Evolutionary conservation across 2,113 vertebrate genomes (phyloP), one percentile per base, ranked within the genome.

Genomic region (Numenius arquata): DNA sequence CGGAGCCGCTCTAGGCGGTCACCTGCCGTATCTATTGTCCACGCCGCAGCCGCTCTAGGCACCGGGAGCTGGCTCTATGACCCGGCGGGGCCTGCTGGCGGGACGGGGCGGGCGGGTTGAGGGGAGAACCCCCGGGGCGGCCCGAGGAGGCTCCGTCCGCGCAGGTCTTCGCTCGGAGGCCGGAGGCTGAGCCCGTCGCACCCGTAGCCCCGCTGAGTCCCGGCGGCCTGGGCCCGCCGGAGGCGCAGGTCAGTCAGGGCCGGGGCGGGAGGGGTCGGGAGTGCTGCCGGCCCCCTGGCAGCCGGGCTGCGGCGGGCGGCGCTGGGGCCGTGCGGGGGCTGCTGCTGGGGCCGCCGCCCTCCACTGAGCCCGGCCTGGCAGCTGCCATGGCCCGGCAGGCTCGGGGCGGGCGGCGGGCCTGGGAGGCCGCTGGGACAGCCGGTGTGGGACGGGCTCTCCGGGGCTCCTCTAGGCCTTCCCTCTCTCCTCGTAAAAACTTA

Each of bases 231-330:
- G 53, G 48, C 58, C 38, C 32, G n/a, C 66, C 30, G 11, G 68
- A 34, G 34, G 62, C 22, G 14, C 83, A 92, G 96, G 97, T 96
- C 50, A 87, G 97, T 92, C 18, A 12, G 45, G 8, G 62, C 21
- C 21, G 66, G 55, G 55, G 34, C 15, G 68, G 68, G 72, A 12
- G n/a, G 5, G 6, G 10, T 26, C 6, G 32, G 25, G 20, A 12
- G 25, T 19, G 41, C 32, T 12, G n/a, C 34, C 8, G 32, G 36
- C 29, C 15, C 45, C 11, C 8, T 3, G 25, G 26, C 5, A 7
- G 29, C 12, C 9, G 34, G 23, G 41, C 47, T 9, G 65, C 11
- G 34, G 27, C 17, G 26, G 53, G 59, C 29, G 25, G 40, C 12
- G 20, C 48, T 25, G 48, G 3, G 8, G 23, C 19, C 2, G 12